Conservation (phyloP, 2,113 vertebrate species). For the Anas platyrhynchos region DNA sequence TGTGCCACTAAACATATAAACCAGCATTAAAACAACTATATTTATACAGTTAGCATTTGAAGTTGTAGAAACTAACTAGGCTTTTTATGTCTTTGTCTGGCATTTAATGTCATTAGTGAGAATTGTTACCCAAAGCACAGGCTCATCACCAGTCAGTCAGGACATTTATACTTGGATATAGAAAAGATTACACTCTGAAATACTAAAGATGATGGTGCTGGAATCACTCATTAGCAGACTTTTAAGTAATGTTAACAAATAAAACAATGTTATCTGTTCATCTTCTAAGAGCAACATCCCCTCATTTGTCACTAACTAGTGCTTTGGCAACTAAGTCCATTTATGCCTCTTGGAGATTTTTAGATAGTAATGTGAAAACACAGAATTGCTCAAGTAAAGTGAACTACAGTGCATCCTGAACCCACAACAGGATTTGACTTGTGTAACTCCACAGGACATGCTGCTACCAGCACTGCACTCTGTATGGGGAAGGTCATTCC, state of each 20-base stretch:
- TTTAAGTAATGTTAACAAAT: conserved; percentile 46
- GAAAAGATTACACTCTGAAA: conserved; percentile 1
- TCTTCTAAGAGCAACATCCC: neutral
- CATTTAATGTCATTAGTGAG: conserved; percentile 32
- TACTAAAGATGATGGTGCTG: neutral
- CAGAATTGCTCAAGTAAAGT: neutral
- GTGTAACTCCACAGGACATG: neutral
- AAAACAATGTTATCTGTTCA: neutral
- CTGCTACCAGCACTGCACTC: neutral
- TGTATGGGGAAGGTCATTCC: neutral
- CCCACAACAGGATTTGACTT: neutral
- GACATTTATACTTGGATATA: conserved; percentile 19
- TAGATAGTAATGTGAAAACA: neutral
- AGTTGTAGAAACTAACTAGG: conserved; percentile 38
- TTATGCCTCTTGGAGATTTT: neutral
- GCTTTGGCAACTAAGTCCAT: neutral
- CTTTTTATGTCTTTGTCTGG: conserved; percentile 47
- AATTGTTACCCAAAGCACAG: conserved; percentile 47
- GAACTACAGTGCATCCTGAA: neutral
- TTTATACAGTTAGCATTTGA: conserved; percentile 10
- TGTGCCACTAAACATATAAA: conserved; percentile 21
- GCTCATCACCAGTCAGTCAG: conserved; percentile 42
- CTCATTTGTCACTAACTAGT: conserved; percentile 14
- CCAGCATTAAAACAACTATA: conserved; percentile 21
- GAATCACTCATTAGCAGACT: conserved; percentile 34